Evolutionary conservation across 2,888 invertebrate species (phyloP).

Genomic region (Micoletzkya japonica): DNA sequence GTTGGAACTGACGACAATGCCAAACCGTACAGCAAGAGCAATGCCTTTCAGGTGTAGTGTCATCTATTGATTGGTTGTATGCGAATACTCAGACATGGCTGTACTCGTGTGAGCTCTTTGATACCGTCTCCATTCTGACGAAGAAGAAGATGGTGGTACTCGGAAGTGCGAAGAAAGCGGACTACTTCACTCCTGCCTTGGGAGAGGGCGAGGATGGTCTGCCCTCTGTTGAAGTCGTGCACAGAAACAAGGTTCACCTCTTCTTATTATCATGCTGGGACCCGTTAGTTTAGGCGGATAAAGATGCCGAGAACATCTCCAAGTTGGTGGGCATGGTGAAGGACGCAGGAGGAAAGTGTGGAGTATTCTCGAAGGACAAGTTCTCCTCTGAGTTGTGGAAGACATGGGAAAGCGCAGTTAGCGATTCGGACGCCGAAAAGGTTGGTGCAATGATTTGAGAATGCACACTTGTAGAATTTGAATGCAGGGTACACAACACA

Average conservation of each 20-base stretch:
- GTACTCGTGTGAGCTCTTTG: constrained; percentile 92
- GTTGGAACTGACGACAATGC: constrained; percentile 94
- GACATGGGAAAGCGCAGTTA: constrained; percentile 81
- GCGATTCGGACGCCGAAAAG: constrained; percentile 79
- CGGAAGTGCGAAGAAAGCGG: constrained; percentile 96
- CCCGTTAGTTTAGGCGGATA: constrained; percentile 73
- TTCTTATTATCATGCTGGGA: background rate
- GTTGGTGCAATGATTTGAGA: no score
- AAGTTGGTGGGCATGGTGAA: constrained; percentile 80
- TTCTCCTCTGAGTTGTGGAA: constrained; percentile 91
- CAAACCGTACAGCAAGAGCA: constrained; percentile 92
- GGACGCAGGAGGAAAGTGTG: constrained; percentile 81
- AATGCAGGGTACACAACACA: no score
- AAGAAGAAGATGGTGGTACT: constrained; percentile 73
- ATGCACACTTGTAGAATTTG: no score
- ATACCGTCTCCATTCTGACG: constrained; percentile 88
- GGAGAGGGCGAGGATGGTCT: constrained; percentile 73
- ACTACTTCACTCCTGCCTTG: constrained; percentile 88
- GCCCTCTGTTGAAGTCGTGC: constrained; percentile 82
- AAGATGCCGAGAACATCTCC: constrained; percentile 81
- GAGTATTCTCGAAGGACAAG: constrained; percentile 88
- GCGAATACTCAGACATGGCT: constrained; percentile 90
- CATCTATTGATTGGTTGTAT: constrained; percentile 7
- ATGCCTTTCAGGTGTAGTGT: constrained; percentile 79
- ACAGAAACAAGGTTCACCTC: constrained; percentile 80